phyloP scores from a whole-genome alignment of 2,113 vertebrate species.

The Pogonocichla stellata region DNA sequence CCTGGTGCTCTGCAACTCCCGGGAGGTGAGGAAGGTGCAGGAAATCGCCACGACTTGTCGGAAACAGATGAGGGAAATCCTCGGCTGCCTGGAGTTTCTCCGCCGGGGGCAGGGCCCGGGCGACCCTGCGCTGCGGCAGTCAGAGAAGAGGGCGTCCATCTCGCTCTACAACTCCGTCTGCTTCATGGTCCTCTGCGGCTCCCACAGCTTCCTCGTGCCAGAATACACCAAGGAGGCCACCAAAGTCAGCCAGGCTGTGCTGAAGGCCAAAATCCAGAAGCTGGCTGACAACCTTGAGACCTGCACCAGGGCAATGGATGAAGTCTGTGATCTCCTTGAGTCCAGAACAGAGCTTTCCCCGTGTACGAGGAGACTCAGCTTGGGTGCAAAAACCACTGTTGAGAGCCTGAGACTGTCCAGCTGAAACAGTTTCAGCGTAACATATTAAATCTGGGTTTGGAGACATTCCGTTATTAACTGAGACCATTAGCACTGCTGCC shows the following conservation, averaged over 20 bases:
- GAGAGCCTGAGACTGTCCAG: background rate
- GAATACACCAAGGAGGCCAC: conserved; percentile 69
- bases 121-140: conserved; percentile 63
- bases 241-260: conserved; percentile 72
- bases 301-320: conserved; percentile 73
- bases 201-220: conserved; percentile 72
- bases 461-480: background rate
- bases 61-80: conserved; percentile 78
- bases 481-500: background rate
- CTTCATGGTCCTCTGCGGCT: conserved; percentile 72
- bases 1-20: conserved; percentile 64
- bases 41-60: conserved; percentile 72
- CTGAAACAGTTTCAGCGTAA: conserved; percentile 13
- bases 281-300: conserved; percentile 74
- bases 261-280: conserved; percentile 79
- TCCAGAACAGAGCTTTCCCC: conserved; percentile 46
- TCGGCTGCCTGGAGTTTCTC: conserved; percentile 73
- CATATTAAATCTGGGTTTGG: background rate
- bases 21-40: conserved; percentile 71
- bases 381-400: background rate
- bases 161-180: conserved; percentile 71
- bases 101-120: conserved; percentile 53
- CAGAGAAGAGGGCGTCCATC: conserved; percentile 70
- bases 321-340: conserved; percentile 73
- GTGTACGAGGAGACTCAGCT: background rate